Conservation (phyloP, 2,797 vertebrate genomes). For the Xerus rutilus region DNA sequence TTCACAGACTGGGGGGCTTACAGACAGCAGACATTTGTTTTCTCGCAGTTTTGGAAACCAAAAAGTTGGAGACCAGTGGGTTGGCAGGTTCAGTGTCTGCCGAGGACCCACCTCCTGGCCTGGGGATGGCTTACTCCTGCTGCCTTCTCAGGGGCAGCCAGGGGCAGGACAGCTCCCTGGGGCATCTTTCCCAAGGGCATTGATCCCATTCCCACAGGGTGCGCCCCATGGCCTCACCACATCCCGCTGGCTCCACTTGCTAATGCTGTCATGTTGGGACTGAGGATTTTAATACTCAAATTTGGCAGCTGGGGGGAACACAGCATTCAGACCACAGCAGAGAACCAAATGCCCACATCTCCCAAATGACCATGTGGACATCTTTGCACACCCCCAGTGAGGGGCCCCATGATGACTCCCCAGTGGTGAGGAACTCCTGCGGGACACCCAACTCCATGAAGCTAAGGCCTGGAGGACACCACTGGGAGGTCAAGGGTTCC, state of each 20-base stretch:
- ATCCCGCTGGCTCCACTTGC: background rate
- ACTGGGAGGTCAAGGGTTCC: background rate
- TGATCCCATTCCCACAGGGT: too few relatives aligned
- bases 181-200: background rate
- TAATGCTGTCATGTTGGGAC: background rate
- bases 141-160: rapidly evolving
- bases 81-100: background rate
- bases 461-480: background rate
- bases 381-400: background rate
- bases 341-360: background rate
- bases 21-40: background rate
- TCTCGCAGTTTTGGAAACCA: background rate
- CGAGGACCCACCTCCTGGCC: too few relatives aligned
- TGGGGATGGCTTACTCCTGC: rapidly evolving
- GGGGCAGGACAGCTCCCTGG: background rate
- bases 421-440: background rate
- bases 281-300: background rate
- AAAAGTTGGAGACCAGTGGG: background rate
- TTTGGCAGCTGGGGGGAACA: too few relatives aligned
- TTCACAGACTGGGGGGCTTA: background rate
- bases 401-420: too few relatives aligned
- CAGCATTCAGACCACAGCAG: background rate
- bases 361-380: background rate
- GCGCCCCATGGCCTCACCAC: background rate
- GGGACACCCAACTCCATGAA: background rate